phyloP scores from a whole-genome alignment of 2,113 vertebrate species.

The Triplophysa dalaica region DNA sequence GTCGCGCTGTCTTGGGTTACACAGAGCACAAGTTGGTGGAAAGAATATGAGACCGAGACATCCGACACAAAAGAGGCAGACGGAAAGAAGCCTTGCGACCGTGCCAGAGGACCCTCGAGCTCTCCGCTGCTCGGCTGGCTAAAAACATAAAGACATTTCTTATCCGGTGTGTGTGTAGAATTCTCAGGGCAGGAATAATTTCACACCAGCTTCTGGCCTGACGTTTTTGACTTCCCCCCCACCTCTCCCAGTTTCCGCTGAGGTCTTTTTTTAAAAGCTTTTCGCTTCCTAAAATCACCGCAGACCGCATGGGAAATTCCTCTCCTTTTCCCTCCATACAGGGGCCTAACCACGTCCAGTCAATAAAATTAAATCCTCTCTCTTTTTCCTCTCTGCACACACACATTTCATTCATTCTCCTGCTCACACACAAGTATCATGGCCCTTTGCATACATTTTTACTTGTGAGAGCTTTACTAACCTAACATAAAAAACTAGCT shows the following conservation, averaged over 20 bases:
- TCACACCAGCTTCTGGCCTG: constrained; percentile 49
- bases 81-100: constrained; percentile 44
- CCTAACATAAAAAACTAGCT: no score
- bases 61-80: constrained; percentile 46
- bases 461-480: background rate
- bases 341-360: constrained; percentile 36
- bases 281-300: constrained; percentile 48
- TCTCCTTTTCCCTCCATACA: constrained; percentile 39
- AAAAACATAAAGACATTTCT: constrained; percentile 15
- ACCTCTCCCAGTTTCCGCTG: constrained; percentile 40
- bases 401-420: constrained; percentile 27
- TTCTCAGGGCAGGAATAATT: constrained; percentile 50
- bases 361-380: constrained; percentile 32
- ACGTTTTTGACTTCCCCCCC: constrained; percentile 11
- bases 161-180: constrained; percentile 32
- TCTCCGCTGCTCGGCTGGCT: constrained; percentile 13
- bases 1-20: constrained; percentile 60
- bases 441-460: background rate
- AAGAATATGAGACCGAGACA: constrained; percentile 59
- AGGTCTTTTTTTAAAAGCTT: constrained; percentile 39
- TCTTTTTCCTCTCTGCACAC: constrained; percentile 4
- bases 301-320: constrained; percentile 54
- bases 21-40: constrained; percentile 59
- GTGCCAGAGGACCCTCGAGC: constrained; percentile 8
- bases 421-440: background rate